Percentiles rank a stretch among this genome's conserved stretches.
phyloP scores from a whole-genome alignment of 2,113 vertebrate species.

The Callorhinus ursinus region DNA sequence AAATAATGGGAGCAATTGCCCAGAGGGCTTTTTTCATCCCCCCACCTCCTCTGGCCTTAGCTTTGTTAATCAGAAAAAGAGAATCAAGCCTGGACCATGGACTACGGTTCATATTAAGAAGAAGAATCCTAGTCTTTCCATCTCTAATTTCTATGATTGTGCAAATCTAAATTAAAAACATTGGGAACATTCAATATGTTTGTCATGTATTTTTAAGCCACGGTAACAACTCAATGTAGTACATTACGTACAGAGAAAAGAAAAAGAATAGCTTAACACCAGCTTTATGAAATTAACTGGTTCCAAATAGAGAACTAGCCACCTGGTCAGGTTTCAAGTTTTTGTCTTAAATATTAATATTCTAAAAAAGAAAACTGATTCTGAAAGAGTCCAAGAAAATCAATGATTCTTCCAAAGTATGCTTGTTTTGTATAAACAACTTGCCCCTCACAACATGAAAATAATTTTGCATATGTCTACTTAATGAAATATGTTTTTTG shows the following conservation, averaged over 20 bases:
- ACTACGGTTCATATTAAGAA: slow-evolving; percentile 36
- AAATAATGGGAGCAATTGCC: background rate
- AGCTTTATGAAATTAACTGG: slow-evolving; percentile 70
- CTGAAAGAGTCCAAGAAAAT: slow-evolving; percentile 51
- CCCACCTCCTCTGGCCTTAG: background rate
- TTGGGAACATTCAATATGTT: slow-evolving; percentile 58
- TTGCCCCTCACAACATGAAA: slow-evolving; percentile 59
- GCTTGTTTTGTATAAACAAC: slow-evolving; percentile 72
- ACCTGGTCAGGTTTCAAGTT: slow-evolving; percentile 73
- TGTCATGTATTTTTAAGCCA: slow-evolving; percentile 67
- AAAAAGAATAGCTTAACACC: slow-evolving; percentile 51
- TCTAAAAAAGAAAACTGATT: slow-evolving; percentile 63
- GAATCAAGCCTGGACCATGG: background rate
- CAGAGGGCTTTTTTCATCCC: background rate
- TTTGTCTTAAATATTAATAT: slow-evolving; percentile 81
- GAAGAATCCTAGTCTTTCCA: slow-evolving; percentile 66
- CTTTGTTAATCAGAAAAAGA: slow-evolving; percentile 46
- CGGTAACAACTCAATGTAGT: slow-evolving; percentile 13
- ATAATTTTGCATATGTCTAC: slow-evolving; percentile 72
- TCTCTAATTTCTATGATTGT: slow-evolving; percentile 69
- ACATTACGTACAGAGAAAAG: slow-evolving; percentile 64
- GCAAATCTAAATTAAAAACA: slow-evolving; percentile 77
- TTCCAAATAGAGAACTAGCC: slow-evolving; percentile 61
- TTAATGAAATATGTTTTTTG: slow-evolving; percentile 59
- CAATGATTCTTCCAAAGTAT: slow-evolving; percentile 67